Percentiles rank a stretch among this genome's conserved stretches.
phyloP scores from a whole-genome alignment of 2,797 vertebrate species.

The Rhinatrema bivittatum region DNA sequence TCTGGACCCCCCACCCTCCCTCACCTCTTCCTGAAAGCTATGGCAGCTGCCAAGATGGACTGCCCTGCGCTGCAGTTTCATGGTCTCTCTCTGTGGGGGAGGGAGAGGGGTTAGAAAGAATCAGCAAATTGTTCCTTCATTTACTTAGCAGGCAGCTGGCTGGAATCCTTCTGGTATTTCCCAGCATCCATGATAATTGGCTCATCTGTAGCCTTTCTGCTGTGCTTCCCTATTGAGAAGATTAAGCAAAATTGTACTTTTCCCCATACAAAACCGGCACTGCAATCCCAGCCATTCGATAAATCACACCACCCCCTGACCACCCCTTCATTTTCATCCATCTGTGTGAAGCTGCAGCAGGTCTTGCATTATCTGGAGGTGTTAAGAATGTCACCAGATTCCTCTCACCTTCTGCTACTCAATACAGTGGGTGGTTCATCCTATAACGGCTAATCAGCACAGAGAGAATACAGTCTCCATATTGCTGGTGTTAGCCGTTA shows the following conservation, averaged over 20 bases:
- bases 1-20: not conserved
- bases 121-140: constrained; percentile 9
- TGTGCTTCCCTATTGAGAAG: not conserved
- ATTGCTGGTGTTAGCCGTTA: no score
- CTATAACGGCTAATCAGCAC: no score
- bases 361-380: no score
- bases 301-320: not conserved
- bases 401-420: no score
- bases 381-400: no score
- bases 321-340: fast-evolving
- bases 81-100: not conserved
- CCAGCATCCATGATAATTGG: no score
- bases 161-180: fast-evolving
- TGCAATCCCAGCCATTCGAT: constrained; percentile 1
- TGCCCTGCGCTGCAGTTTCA: not conserved
- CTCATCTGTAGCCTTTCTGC: not conserved
- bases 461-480: no score
- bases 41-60: not conserved
- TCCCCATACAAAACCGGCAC: not conserved
- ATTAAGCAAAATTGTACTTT: constrained; percentile 7
- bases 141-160: not conserved
- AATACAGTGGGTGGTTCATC: no score
- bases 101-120: no score
- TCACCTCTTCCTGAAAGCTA: no score
- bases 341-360: no score